Conservation (phyloP, 2,797 vertebrate genomes). For the Phaenicophaeus curvirostris region DNA sequence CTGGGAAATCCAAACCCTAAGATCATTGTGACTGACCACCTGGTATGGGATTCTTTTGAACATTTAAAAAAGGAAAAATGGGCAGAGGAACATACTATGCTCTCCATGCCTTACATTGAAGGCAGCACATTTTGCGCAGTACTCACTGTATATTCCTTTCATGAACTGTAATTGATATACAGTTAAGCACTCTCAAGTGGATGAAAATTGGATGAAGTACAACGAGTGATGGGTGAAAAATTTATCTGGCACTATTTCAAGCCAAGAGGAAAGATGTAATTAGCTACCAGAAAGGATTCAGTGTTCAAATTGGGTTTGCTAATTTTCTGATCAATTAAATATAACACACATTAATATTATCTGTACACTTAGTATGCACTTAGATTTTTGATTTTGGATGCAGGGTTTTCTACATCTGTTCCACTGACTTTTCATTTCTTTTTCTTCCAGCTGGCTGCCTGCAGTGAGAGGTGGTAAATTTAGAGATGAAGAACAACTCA, state of each 20-base stretch:
- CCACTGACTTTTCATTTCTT: not conserved
- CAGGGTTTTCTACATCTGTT: not conserved
- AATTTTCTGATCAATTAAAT: slow-evolving; percentile 32
- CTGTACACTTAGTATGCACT: not conserved
- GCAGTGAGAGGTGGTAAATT: not conserved
- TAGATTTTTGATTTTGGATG: not conserved
- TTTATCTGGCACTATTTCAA: not conserved
- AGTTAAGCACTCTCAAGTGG: not conserved
- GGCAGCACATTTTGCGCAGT: not conserved
- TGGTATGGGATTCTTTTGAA: not conserved
- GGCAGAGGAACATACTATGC: not conserved
- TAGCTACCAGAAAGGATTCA: not conserved
- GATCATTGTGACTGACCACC: not conserved
- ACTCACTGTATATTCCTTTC: not conserved
- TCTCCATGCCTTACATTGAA: not conserved
- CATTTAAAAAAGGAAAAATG: not conserved
- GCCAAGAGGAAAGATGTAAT: not conserved
- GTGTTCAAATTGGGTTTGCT: not conserved
- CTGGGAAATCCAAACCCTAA: not conserved
- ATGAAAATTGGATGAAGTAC: not conserved
- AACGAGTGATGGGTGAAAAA: not conserved
- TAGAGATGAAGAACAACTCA: not conserved
- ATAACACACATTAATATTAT: not conserved
- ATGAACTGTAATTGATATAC: not conserved
- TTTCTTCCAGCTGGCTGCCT: not conserved